Base-by-base conservation (phyloP, 2,113 vertebrate genomes). In the Plotosus lineatus region DNA sequence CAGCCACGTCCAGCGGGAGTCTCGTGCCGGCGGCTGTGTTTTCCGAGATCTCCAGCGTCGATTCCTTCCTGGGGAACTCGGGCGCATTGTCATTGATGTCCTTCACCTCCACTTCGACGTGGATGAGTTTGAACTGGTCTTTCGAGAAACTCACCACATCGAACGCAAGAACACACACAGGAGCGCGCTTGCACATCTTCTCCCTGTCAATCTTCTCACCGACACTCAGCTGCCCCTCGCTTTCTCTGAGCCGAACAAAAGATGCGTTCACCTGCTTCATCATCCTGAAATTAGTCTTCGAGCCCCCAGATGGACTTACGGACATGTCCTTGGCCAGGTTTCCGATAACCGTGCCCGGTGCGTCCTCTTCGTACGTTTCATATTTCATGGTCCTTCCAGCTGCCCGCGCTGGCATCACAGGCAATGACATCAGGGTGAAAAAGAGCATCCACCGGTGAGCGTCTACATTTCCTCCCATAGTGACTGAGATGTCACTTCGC, bases 201-300 rank as follows among this genome's bases (percentile, higher is more conserved):
- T 99, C 97, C 15, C 97, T 88, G 91, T 99, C 97, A 80, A 99
- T 94, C 85, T 96, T 92, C 80, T 97, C 95, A 0, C 96, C 97
- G 21, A 98, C 92, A 88, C 88, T 95, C 90, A 99, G 95, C 91
- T 97, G 96, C 48, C 97, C 97, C 87, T 99, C 97, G 81, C 93
- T 95, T 89, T 98, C 97, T 68, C 97, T 87, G 77, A 98, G 94
- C 21, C 93, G 90, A 78, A 98, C 92, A 86, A 97, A 93, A 76
- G 97, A 98, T 66, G 94, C 95, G 92, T 99, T 99, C 90, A 96
- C 95, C 91, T 96, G 96, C 89, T 96, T 95, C 97, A 99, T 96
- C 93, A 98, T 94, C 87, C 96, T 95, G 92, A 98, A 99, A 89
- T 89, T 95, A 88, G 87, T 95, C 85, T 94, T 94, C 87, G 93